These are phyloP conservation scores for Oligia strigilis DNA, from an alignment of 2,888 invertebrate species.

Conservation along the genomic window DNA sequence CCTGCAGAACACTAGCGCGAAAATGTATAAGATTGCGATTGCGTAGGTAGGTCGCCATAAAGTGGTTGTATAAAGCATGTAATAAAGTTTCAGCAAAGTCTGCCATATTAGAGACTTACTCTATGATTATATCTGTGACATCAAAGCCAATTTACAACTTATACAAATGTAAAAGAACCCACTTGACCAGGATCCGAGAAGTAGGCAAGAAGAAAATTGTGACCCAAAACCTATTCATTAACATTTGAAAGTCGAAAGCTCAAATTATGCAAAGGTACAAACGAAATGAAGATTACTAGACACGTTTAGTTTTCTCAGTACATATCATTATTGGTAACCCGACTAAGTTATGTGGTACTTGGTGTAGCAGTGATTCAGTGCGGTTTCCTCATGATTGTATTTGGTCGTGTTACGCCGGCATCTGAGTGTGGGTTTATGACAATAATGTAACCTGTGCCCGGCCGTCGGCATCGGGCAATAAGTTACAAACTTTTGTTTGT, in stretches of 20 bases:
- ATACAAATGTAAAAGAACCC: slow-evolving; percentile 32
- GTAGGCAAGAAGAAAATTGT: slow-evolving; percentile 49
- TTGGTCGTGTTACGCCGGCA: slow-evolving; percentile 75
- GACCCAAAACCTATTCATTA: slow-evolving; percentile 54
- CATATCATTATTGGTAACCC: slow-evolving; percentile 69
- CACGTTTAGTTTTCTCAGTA: slow-evolving; percentile 63
- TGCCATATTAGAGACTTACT: slow-evolving; percentile 18
- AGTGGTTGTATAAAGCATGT: slow-evolving; percentile 9
- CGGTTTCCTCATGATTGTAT: slow-evolving; percentile 69
- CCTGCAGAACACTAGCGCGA: neutral
- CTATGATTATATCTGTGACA: slow-evolving; percentile 35
- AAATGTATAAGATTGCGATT: neutral
- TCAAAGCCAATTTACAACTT: slow-evolving; percentile 52
- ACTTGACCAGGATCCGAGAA: slow-evolving; percentile 39
- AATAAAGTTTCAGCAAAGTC: slow-evolving; percentile 18
- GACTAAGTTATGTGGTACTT: slow-evolving; percentile 60
- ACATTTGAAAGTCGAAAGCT: slow-evolving; percentile 65
- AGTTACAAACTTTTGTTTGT: slow-evolving; percentile 83
- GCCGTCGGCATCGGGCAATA: slow-evolving; percentile 82
- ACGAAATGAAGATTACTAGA: slow-evolving; percentile 57
- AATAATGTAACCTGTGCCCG: slow-evolving; percentile 83
- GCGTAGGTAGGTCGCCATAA: neutral
- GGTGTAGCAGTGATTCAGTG: slow-evolving; percentile 65
- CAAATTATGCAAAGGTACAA: slow-evolving; percentile 54
- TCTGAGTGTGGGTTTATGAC: slow-evolving; percentile 75